A percentile compares a stretch with the other conserved stretches of the same genome.
Evolutionary conservation across 2,113 vertebrate genomes (phyloP).

Genomic region (Hassar affinis): DNA sequence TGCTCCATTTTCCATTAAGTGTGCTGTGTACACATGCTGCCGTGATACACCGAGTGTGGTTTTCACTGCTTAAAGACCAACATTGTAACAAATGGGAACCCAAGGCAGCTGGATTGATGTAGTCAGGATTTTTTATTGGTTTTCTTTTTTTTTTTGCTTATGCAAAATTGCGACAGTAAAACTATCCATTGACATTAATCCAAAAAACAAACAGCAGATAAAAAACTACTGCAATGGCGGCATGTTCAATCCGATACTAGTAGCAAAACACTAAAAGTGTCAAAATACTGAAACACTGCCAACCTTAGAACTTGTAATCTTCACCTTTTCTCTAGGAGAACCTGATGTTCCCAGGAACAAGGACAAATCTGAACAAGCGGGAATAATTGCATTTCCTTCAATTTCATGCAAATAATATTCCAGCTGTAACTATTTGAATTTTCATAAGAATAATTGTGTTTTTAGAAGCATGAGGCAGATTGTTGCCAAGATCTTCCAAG

Average conservation of each 20-base stretch:
- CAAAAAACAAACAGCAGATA: background rate
- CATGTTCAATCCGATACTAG: background rate
- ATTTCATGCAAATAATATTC: background rate
- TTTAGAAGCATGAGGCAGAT: background rate
- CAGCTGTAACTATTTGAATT: background rate
- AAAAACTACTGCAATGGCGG: background rate
- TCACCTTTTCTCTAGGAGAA: background rate
- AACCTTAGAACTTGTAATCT: background rate
- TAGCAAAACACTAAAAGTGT: background rate
- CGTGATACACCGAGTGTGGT: background rate
- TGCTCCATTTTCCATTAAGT: slow-evolving; percentile 11
- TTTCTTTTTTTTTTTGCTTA: background rate
- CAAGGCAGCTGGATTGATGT: background rate
- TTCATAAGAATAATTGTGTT: background rate
- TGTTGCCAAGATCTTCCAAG: background rate
- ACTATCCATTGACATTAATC: background rate
- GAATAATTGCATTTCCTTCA: background rate
- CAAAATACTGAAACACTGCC: background rate
- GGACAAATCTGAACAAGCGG: background rate
- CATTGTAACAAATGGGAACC: slow-evolving; percentile 10
- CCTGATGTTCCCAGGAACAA: background rate
- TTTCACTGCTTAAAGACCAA: slow-evolving; percentile 11
- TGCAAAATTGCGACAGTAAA: background rate
- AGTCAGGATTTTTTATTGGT: background rate
- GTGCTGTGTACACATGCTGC: background rate